phyloP scores from a whole-genome alignment of 2,888 invertebrate genomes.

The Drosophila merina region DNA sequence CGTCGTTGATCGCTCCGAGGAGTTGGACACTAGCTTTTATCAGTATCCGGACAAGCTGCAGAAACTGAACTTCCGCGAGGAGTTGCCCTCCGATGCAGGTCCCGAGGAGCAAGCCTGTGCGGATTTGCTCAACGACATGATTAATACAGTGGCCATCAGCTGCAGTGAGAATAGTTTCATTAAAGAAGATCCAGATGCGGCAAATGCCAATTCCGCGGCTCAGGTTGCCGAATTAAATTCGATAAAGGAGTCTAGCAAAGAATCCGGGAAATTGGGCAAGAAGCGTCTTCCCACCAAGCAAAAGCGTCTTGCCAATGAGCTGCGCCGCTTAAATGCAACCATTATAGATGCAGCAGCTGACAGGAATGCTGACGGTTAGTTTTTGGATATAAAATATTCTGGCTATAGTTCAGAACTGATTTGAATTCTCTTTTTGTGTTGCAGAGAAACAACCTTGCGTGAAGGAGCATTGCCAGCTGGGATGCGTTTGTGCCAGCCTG shows the following conservation, averaged over 20 bases:
- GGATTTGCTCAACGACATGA: conserved; percentile 85
- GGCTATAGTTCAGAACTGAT: not conserved
- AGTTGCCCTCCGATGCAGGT: conserved; percentile 45
- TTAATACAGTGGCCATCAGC: conserved; percentile 87
- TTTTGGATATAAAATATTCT: too few relatives aligned
- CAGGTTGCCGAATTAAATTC: conserved; percentile 21
- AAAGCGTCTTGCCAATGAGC: conserved; percentile 84
- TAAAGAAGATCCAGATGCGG: conserved; percentile 67
- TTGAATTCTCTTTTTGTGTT: conserved; percentile 3
- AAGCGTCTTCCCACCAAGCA: conserved; percentile 66
- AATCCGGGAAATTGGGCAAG: conserved; percentile 24
- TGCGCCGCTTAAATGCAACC: conserved; percentile 88
- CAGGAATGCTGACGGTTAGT: conserved; percentile 74
- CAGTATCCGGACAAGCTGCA: conserved; percentile 51
- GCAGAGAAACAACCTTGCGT: conserved; percentile 83
- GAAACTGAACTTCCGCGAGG: conserved; percentile 72
- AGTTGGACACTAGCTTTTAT: conserved; percentile 72
- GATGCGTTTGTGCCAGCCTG: conserved; percentile 88
- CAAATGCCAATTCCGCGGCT: conserved; percentile 2
- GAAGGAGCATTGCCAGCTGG: conserved; percentile 86
- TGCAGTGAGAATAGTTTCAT: conserved; percentile 85
- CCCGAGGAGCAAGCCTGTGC: conserved; percentile 71
- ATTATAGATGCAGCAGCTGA: conserved; percentile 85
- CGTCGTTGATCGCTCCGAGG: conserved; percentile 81
- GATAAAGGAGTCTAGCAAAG: conserved; percentile 31